These are phyloP conservation scores for Styela clava DNA, from an alignment of 23 tunicate species.

Conservation along the genomic window DNA sequence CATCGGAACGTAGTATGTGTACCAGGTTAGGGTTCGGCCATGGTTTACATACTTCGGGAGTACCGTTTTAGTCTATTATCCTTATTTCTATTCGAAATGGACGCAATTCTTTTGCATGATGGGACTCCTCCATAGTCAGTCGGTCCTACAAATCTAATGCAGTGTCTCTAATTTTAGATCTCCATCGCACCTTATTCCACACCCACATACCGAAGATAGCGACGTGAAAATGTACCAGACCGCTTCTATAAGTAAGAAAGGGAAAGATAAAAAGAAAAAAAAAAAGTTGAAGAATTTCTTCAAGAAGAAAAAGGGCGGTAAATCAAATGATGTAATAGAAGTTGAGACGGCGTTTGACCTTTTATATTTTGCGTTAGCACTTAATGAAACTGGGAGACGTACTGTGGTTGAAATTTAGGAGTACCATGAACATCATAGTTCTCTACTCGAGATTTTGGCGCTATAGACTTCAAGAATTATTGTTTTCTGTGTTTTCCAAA, in stretches of 20 bases:
- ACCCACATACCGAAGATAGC: neutral
- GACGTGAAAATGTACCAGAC: constrained; percentile 1
- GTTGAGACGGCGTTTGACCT: neutral
- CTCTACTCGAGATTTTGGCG: neutral
- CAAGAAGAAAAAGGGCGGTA: constrained; percentile 15
- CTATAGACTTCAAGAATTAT: too few species aligned
- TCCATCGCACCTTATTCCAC: neutral
- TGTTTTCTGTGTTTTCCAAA: too few species aligned
- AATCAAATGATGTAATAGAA: neutral
- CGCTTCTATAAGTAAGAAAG: constrained; percentile 13
- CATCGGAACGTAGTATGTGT: too few species aligned
- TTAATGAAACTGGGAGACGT: neutral
- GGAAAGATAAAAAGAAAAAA: constrained; percentile 3
- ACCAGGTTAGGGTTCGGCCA: too few species aligned
- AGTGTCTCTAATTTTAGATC: neutral
- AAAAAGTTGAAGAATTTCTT: constrained; percentile 1
- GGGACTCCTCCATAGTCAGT: too few species aligned
- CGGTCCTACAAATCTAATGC: too few species aligned
- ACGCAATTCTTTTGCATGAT: too few species aligned
- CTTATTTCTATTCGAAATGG: too few species aligned
- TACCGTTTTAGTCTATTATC: too few species aligned
- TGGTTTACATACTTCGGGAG: too few species aligned
- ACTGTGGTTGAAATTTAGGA: neutral
- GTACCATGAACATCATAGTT: neutral
- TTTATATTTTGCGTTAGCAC: neutral